A percentile compares a stretch with the other conserved stretches of the same genome.
Conservation (phyloP, 2,888 invertebrate species). For the Nezara viridula region DNA sequence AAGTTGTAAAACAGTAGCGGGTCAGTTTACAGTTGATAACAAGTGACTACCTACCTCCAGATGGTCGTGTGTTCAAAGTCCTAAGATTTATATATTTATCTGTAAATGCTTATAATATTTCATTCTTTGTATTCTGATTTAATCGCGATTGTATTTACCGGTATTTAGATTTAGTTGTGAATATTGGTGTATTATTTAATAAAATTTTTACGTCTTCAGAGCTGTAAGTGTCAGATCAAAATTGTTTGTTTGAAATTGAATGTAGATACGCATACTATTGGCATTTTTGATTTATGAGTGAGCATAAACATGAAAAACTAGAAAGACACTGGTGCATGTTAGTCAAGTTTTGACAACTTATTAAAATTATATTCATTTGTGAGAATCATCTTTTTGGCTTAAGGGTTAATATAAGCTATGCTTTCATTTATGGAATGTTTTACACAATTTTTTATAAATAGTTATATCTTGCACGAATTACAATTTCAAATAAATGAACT, state of each 20-base stretch:
- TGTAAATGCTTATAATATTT: constrained; percentile 5
- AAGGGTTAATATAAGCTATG: constrained; percentile 55
- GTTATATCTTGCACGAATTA: constrained; percentile 52
- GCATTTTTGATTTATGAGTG: constrained; percentile 55
- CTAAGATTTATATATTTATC: neutral
- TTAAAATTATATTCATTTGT: constrained; percentile 13
- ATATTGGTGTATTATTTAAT: constrained; percentile 11
- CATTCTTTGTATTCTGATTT: neutral
- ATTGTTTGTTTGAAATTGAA: constrained; percentile 49
- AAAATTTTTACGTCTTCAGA: constrained; percentile 22
- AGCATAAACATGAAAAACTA: constrained; percentile 39
- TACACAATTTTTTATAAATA: constrained; percentile 4
- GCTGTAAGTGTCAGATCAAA: constrained; percentile 41
- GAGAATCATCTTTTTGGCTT: constrained; percentile 47
- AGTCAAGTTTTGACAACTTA: neutral
- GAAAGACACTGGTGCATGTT: constrained; percentile 54
- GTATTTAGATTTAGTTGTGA: constrained; percentile 14
- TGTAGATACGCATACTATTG: constrained; percentile 41
- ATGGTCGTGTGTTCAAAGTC: neutral
- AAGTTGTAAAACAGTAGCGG: neutral
- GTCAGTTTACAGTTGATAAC: constrained; percentile 38
- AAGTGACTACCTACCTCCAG: neutral
- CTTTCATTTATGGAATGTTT: constrained; percentile 52
- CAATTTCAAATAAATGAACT: constrained; percentile 51
- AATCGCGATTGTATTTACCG: constrained; percentile 17